These are phyloP conservation scores for Chrysomela aeneicollis DNA, from an alignment of 2,888 invertebrate species.

Conservation along the genomic window DNA sequence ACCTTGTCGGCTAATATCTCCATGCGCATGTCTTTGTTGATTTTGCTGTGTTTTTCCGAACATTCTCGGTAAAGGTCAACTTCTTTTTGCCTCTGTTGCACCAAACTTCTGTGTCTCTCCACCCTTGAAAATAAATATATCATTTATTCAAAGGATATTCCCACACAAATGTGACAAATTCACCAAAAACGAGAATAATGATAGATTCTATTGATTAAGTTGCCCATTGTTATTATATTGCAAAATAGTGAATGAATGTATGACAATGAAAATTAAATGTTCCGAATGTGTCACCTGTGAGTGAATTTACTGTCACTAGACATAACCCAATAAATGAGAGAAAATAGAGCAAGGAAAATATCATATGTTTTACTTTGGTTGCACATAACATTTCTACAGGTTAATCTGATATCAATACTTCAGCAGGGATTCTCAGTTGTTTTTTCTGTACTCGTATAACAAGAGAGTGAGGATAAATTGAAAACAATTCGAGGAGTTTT, in stretches of 20 bases:
- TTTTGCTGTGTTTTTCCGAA: conserved; percentile 50
- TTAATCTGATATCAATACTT: too few relatives aligned
- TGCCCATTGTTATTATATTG: conserved; percentile 14
- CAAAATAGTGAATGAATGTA: background rate
- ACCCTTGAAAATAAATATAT: conserved; percentile 46
- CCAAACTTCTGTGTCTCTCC: conserved; percentile 50
- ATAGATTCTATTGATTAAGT: conserved; percentile 16
- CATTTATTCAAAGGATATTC: background rate
- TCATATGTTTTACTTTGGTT: too few relatives aligned
- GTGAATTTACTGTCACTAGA: background rate
- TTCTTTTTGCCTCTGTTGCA: conserved; percentile 56
- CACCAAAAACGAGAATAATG: conserved; percentile 22
- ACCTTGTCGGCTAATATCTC: conserved; percentile 58
- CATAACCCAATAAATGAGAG: background rate
- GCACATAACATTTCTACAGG: too few relatives aligned
- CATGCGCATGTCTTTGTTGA: conserved; percentile 56
- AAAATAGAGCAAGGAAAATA: background rate
- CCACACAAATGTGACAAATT: background rate
- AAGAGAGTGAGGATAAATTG: too few relatives aligned
- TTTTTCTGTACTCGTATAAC: too few relatives aligned
- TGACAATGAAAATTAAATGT: background rate
- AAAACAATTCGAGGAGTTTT: too few relatives aligned
- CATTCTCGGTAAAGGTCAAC: conserved; percentile 49
- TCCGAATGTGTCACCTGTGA: background rate
- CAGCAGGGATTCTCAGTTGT: too few relatives aligned